Conservation (phyloP, 2,113 vertebrate genomes). For the Tiliqua scincoides region DNA sequence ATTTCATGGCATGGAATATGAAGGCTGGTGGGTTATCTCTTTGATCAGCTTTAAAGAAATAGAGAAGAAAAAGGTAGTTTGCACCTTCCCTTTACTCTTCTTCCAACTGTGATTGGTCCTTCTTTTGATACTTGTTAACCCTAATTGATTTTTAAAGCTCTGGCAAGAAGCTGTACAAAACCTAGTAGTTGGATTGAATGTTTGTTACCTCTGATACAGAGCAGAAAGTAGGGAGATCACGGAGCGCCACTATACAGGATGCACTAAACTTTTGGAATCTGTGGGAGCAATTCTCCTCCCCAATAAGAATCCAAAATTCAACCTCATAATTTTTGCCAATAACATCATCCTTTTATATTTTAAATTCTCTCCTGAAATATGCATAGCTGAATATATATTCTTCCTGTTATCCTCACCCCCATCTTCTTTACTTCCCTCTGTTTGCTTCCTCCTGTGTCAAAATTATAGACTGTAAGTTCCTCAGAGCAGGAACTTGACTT, state of each 20-base stretch:
- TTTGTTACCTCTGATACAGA: not conserved
- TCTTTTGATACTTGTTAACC: not conserved
- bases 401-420: not conserved
- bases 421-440: not conserved
- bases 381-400: too few species aligned
- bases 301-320: not conserved
- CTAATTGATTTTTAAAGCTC: not conserved
- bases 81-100: too few species aligned
- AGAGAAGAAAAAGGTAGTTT: not conserved
- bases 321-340: not conserved
- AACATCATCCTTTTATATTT: not conserved
- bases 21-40: not conserved
- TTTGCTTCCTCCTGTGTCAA: too few species aligned
- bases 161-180: not conserved
- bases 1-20: not conserved
- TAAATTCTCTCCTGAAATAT: not conserved
- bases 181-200: too few species aligned
- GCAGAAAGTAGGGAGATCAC: not conserved
- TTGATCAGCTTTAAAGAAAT: not conserved
- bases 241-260: not conserved
- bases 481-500: not conserved
- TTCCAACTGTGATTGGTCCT: not conserved
- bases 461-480: too few species aligned
- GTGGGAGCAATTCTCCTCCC: not conserved
- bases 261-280: not conserved